Evolutionary conservation across 2,888 invertebrate species (phyloP).

Genomic region (Seira musarum): DNA sequence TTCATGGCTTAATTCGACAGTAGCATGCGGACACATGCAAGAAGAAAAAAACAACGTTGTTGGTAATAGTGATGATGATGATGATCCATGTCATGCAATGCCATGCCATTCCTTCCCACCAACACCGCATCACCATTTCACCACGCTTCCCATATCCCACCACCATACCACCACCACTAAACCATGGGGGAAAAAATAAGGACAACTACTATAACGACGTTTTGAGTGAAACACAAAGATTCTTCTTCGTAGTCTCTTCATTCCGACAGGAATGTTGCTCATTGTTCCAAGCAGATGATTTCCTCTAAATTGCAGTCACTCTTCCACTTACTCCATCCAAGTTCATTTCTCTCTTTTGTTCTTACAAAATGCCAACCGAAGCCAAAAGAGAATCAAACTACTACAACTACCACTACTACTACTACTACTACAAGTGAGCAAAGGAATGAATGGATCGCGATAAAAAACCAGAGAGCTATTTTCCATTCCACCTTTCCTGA

Average conservation of each 20-base stretch:
- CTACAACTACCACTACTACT: neutral
- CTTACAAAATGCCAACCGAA: neutral
- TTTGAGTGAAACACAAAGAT: conserved; percentile 21
- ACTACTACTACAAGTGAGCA: too few species aligned
- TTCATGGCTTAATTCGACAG: conserved; percentile 42
- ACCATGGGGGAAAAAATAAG: conserved; percentile 30
- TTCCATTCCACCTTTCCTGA: neutral
- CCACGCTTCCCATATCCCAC: conserved; percentile 35
- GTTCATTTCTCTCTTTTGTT: conserved; percentile 18
- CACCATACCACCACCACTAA: conserved; percentile 39
- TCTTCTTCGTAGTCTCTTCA: neutral
- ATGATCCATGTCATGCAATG: conserved; percentile 45
- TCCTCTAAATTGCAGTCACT: conserved; percentile 17
- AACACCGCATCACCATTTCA: conserved; percentile 31
- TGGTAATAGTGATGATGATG: conserved; percentile 10
- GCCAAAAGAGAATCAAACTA: neutral
- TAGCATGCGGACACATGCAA: conserved; percentile 35
- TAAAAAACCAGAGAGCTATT: conserved; percentile 3
- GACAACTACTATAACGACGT: conserved; percentile 49
- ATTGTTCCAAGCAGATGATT: conserved; percentile 52
- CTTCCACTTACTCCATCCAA: neutral
- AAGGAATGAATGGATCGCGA: conserved; percentile 1
- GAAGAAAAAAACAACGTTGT: neutral
- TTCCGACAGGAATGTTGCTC: conserved; percentile 24
- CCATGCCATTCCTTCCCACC: conserved; percentile 42